Evolutionary conservation across 2,888 invertebrate species (phyloP).

Genomic region (Lacanobia oleracea): DNA sequence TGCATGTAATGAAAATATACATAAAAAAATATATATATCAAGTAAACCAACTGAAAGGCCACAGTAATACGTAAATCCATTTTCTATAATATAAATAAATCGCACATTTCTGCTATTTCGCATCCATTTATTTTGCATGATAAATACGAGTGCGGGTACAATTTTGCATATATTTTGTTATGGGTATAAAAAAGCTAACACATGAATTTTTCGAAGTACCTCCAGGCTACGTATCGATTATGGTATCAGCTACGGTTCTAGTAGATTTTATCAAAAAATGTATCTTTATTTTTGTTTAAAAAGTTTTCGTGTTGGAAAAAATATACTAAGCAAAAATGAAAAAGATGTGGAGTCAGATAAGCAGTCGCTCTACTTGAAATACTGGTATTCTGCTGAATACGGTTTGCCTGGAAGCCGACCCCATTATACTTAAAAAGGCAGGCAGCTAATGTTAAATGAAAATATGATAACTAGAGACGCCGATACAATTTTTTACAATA

Average conservation of each 20-base stretch:
- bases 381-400: no score
- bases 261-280: conserved; percentile 30
- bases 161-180: conserved; percentile 14
- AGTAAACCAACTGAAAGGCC: no score
- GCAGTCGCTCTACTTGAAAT: no score
- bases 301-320: background rate
- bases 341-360: no score
- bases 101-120: background rate
- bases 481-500: no score
- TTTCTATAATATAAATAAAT: background rate
- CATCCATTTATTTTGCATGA: background rate
- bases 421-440: no score
- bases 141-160: background rate
- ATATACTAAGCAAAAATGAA: background rate
- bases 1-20: no score
- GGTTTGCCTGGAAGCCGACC: no score
- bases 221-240: conserved; percentile 32
- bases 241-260: conserved; percentile 9
- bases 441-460: no score
- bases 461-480: no score
- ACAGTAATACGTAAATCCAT: background rate
- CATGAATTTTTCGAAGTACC: conserved; percentile 27
- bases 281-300: background rate
- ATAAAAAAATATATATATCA: no score
- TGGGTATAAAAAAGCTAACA: conserved; percentile 21